A percentile compares a stretch with the other conserved stretches of the same genome.
Conservation (phyloP, 2,888 invertebrate species). For the Archips crataeganus region DNA sequence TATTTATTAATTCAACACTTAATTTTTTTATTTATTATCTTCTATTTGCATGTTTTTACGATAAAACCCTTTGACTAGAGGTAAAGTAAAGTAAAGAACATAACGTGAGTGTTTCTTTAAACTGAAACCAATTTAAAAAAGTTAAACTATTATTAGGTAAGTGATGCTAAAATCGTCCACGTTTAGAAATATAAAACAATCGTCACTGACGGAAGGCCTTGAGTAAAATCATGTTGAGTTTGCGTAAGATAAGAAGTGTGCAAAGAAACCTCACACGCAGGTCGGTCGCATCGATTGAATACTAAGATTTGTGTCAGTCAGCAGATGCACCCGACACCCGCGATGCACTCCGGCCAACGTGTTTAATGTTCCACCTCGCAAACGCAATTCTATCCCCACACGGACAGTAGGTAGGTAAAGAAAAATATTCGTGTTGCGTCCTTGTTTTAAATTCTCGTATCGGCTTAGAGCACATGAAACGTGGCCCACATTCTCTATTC, state of each 20-base stretch:
- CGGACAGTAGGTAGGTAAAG: constrained; percentile 30
- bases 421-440: constrained; percentile 36
- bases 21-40: constrained; percentile 16
- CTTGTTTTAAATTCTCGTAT: constrained; percentile 32
- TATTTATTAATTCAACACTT: constrained; percentile 18
- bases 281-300: constrained; percentile 21
- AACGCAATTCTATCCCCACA: constrained; percentile 55
- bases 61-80: constrained; percentile 5
- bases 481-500: constrained; percentile 23
- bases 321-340: constrained; percentile 54
- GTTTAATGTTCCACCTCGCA: constrained; percentile 73
- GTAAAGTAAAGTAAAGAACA: background rate
- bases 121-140: background rate
- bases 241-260: constrained; percentile 13
- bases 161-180: too few species aligned
- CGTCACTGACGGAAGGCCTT: background rate
- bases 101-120: background rate
- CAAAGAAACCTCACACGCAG: constrained; percentile 36
- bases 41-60: constrained; percentile 13
- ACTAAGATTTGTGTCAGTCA: constrained; percentile 60
- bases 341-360: constrained; percentile 59
- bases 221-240: constrained; percentile 2
- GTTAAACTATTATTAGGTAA: too few species aligned
- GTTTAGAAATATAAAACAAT: too few species aligned
- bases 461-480: constrained; percentile 13